These are phyloP conservation scores for Eciton burchellii DNA, from an alignment of 1,140 invertebrate genomes.

Conservation along the genomic window DNA sequence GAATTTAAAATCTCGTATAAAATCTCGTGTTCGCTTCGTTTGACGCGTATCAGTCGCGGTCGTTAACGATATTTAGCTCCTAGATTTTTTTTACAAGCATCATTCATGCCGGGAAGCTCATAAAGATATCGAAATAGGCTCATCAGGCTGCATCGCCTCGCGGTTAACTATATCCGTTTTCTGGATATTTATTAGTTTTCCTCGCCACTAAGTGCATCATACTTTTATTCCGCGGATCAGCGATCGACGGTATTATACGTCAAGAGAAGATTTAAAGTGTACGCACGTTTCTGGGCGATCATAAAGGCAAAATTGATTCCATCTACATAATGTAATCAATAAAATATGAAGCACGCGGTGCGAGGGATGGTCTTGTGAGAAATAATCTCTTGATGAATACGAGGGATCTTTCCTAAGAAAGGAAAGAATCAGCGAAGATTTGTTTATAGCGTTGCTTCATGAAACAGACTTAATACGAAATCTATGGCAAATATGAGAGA, in stretches of 20 bases:
- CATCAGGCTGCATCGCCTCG: slow-evolving; percentile 7
- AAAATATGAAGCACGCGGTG: neutral
- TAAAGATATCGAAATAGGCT: slow-evolving; percentile 50
- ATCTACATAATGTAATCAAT: neutral
- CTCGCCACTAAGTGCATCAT: slow-evolving; percentile 8
- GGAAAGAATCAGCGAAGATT: neutral
- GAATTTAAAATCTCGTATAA: too few relatives aligned
- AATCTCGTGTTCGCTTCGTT: slow-evolving; percentile 44
- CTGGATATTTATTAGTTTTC: slow-evolving; percentile 49
- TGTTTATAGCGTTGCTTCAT: neutral
- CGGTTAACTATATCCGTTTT: slow-evolving; percentile 18
- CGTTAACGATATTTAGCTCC: slow-evolving; percentile 31
- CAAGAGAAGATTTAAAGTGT: neutral
- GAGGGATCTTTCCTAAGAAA: neutral
- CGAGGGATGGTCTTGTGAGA: neutral
- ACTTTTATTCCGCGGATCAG: slow-evolving; percentile 41
- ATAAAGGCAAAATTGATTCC: slow-evolving; percentile 22
- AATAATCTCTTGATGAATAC: neutral
- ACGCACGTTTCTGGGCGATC: neutral
- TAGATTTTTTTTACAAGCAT: slow-evolving; percentile 40
- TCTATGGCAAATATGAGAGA: neutral
- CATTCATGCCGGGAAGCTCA: slow-evolving; percentile 37
- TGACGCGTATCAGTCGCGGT: slow-evolving; percentile 9
- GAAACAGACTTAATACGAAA: neutral
- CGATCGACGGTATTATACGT: neutral